Evolutionary conservation across 2,797 vertebrate species (phyloP), one percentile per base, ranked within the genome.

Genomic region (Esox masquinongy): DNA sequence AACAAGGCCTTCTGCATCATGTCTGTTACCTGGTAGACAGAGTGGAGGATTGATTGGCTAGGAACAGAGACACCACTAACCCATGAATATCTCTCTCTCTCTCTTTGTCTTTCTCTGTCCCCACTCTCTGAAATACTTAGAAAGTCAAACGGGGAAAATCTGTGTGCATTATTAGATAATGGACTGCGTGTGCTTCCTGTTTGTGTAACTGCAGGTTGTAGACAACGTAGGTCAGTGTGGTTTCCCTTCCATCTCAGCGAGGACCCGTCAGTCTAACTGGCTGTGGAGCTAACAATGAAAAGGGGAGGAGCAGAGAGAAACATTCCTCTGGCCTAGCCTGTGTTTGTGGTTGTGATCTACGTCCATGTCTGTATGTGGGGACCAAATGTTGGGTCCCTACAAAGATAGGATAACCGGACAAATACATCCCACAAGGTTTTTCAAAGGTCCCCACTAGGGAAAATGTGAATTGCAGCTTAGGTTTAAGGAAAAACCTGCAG

Each of bases 1-100:
- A 99, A 99, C 84, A 98, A 93, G 66, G 97, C 97, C 93, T 99
- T 99, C 94, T 99, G 97, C 97, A 99, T 98, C 97, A 99, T 99
- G 91, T 99, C 97, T 36, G 97, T 98, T 87, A 98, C 97, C 97
- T 98, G 83, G 85, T 74, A 61, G 14, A 79, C 69, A 83, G 68
- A 69, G 7, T 36, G 61, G 53, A 79, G 22, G 34, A 75, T 36
- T 75, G 14, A 72, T 39, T 53, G 26, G 51, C 71, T 59, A 79
- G 31, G 4, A 75, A 64, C 24, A 17, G 24, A 64, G 63, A 31
- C 7, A 22, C 7, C n/a, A 56, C 53, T 22, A 17, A 19, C 17
- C 19, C 51, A 17, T 56, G 51, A 56, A 56, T 56, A 16, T 56
- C 17, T 56, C 19, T 56, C 19, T 5, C 19, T 5, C 17, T 19